Conservation (phyloP, 2,797 vertebrate genomes). For the Threskiornis aethiopicus region DNA sequence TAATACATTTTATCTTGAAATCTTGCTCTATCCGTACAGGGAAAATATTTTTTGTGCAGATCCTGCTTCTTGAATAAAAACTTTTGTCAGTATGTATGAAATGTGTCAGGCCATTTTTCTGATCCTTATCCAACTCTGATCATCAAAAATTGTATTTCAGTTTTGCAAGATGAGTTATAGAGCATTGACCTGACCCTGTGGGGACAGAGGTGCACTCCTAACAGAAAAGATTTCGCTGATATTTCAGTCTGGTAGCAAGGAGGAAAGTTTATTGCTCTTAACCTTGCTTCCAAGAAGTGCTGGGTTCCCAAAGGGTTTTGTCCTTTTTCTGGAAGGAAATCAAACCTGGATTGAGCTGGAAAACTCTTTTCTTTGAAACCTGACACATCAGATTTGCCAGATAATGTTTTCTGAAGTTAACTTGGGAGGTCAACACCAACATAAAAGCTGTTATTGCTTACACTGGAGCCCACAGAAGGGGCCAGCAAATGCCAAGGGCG, state of each 20-base stretch:
- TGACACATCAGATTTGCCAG: background rate
- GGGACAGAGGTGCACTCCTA: background rate
- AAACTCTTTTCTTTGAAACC: constrained; percentile 7
- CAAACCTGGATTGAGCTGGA: background rate
- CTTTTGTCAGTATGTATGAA: background rate
- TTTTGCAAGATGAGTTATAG: background rate
- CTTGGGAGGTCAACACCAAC: background rate
- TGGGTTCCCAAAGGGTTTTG: background rate
- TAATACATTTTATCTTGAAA: background rate
- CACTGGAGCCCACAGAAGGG: background rate
- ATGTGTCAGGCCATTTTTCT: background rate
- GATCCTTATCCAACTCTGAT: background rate
- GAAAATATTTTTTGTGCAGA: background rate
- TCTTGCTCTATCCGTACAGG: background rate
- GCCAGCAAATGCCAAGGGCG: background rate
- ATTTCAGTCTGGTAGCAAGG: background rate
- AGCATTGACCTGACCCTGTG: background rate
- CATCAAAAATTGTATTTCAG: background rate
- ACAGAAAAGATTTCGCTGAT: background rate
- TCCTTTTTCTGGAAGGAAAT: background rate
- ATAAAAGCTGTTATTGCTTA: background rate
- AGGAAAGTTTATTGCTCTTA: background rate
- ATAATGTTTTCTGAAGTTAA: constrained; percentile 6
- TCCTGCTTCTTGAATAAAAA: background rate
- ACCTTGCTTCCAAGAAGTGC: background rate